A percentile compares a stretch with the other conserved stretches of the same genome.
These are phyloP conservation scores for Pherbina coryleti DNA, from an alignment of 2,888 invertebrate species.

Conservation along the genomic window DNA sequence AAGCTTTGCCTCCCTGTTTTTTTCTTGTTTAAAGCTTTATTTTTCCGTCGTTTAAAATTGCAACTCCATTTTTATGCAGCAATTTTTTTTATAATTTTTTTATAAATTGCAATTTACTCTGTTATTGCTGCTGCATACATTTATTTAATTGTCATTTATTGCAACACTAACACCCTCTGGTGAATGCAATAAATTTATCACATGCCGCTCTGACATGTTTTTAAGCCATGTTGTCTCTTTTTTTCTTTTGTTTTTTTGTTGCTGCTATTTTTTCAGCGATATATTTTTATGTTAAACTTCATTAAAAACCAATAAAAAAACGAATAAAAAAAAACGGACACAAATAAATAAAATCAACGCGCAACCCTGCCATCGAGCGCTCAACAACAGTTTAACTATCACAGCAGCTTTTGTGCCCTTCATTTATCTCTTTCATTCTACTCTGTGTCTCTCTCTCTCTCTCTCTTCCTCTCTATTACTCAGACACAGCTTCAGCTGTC, in stretches of 20 bases:
- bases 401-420: background rate
- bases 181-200: constrained; percentile 27
- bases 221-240: background rate
- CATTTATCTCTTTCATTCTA: background rate
- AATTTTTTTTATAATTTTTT: background rate
- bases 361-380: background rate
- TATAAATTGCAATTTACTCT: background rate
- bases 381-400: background rate
- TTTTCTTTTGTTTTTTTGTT: background rate
- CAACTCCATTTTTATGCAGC: background rate
- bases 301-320: constrained; percentile 25
- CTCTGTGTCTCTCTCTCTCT: constrained; percentile 6
- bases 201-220: constrained; percentile 18
- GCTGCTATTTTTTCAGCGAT: background rate
- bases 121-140: background rate
- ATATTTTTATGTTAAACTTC: constrained; percentile 14
- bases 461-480: background rate
- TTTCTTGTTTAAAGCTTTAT: background rate
- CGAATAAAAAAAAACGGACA: background rate
- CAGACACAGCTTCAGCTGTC: background rate
- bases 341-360: background rate
- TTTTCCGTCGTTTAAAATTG: background rate
- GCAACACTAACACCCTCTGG: constrained; percentile 19
- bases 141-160: constrained; percentile 32
- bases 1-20: background rate